Base-by-base conservation (phyloP, 2,797 vertebrate species). In the Diceros bicornis region DNA sequence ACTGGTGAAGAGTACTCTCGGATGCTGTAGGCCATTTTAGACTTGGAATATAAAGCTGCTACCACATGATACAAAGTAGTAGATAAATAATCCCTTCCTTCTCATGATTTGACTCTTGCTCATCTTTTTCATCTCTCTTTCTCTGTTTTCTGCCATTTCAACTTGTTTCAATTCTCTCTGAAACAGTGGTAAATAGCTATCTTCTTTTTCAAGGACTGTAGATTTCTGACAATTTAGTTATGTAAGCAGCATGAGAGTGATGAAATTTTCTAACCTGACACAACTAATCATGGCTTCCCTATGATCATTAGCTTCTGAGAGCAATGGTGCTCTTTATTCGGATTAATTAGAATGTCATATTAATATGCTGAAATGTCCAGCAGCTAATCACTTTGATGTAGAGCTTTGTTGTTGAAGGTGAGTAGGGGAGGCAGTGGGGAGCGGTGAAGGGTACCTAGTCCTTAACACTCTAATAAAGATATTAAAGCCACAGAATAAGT, bases 401-500 rank as follows among this genome's bases (percentile, higher is more conserved):
- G 75, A 94, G 41, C 14, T 61, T 69, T 87, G 61, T 47, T 85
- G 44, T 9, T 82, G 75, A 91, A 52, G 32, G 79, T 84, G 55
- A 91, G 47, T 34, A 32, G 6, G 12, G 4, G 8, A 61, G 13
- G 17, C 64, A 64, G 20, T 7, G 2, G 52, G 44, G 3, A 66
- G 21, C 57, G 7, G 4, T 25, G 55, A 69, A 86, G 17, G 75
- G 13, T 81, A 18, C 21, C 5, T 52, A 7, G 71, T 77, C 14
- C 12, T 47, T 78, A 69, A 90, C 34, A 44, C 52, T 79, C 55
- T 69, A 34, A 23, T 71, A 21, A 90, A 62, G 27, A 84, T 84
- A 95, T 52, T 84, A 95, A 89, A 96, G 52, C 55, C 84, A 90
- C 75, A 93, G 77, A 95, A 79, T 66, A 96, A 66, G 14, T 84